A percentile compares a stretch with the other conserved stretches of the same genome.
Conservation (phyloP, 2,113 vertebrate species). For the Bubo blakistoni region DNA sequence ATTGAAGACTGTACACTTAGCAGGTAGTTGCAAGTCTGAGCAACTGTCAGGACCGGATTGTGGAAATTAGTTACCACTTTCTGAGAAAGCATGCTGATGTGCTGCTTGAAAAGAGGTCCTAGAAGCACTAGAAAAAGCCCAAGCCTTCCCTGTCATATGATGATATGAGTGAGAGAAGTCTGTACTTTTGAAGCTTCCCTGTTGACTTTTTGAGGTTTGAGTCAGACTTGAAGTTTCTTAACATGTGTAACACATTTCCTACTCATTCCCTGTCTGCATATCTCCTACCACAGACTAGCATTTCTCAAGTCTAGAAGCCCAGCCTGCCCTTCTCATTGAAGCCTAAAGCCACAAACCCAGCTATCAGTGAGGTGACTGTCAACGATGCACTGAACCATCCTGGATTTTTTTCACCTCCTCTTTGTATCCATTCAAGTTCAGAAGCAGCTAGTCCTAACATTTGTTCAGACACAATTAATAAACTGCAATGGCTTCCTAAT, state of each 20-base stretch:
- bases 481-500: not conserved
- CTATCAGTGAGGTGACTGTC: not conserved
- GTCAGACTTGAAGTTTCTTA: not conserved
- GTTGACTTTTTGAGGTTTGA: not conserved
- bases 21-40: not conserved
- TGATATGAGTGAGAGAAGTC: not conserved
- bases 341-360: not conserved
- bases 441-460: not conserved
- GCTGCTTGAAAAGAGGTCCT: not conserved
- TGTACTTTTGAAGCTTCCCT: not conserved
- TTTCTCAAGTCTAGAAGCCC: not conserved
- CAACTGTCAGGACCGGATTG: not conserved
- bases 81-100: not conserved
- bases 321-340: not conserved
- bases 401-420: not conserved
- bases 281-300: not conserved
- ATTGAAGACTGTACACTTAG: not conserved
- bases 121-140: not conserved
- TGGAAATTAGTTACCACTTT: not conserved
- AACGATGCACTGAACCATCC: not conserved
- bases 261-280: not conserved
- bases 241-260: not conserved
- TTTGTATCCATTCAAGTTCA: not conserved
- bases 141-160: not conserved
- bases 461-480: not conserved